These are phyloP conservation scores for Mirounga angustirostris DNA, from an alignment of 2,113 vertebrate species.

Conservation along the genomic window DNA sequence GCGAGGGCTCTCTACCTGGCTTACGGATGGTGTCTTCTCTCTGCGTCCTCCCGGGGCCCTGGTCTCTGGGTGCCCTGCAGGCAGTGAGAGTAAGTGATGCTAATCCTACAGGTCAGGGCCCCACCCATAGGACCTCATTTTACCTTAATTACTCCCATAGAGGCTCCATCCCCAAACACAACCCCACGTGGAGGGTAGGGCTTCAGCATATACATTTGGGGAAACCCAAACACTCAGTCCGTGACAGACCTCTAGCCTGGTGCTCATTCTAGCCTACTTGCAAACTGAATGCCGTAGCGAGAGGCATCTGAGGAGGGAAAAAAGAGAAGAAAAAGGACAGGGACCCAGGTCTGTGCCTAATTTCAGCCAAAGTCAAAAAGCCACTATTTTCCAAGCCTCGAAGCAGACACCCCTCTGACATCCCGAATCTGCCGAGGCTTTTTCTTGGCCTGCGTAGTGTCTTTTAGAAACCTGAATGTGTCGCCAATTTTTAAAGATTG, in stretches of 20 bases:
- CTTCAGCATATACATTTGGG: rapidly evolving
- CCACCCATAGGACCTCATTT: neutral
- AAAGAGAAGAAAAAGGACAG: too few species aligned
- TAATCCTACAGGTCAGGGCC: neutral
- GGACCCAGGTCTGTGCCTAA: rapidly evolving
- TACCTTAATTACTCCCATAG: neutral
- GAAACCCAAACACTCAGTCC: neutral
- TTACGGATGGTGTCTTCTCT: neutral
- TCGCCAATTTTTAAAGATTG: neutral
- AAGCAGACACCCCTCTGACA: neutral
- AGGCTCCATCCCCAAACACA: neutral
- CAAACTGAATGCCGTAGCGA: neutral
- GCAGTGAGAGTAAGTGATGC: neutral
- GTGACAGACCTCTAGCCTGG: rapidly evolving
- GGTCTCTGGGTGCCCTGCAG: neutral
- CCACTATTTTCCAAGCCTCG: neutral
- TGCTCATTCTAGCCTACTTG: neutral
- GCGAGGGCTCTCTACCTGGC: neutral
- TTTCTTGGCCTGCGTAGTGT: neutral
- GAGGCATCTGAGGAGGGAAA: rapidly evolving
- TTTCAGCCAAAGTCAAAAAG: neutral
- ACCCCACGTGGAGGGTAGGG: too few species aligned
- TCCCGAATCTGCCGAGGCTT: neutral
- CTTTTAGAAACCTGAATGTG: neutral
- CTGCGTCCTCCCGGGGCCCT: rapidly evolving